Percentiles rank a stretch among this genome's conserved stretches.
Evolutionary conservation across 2,797 vertebrate genomes (phyloP).

Genomic region (Vespertilio murinus): DNA sequence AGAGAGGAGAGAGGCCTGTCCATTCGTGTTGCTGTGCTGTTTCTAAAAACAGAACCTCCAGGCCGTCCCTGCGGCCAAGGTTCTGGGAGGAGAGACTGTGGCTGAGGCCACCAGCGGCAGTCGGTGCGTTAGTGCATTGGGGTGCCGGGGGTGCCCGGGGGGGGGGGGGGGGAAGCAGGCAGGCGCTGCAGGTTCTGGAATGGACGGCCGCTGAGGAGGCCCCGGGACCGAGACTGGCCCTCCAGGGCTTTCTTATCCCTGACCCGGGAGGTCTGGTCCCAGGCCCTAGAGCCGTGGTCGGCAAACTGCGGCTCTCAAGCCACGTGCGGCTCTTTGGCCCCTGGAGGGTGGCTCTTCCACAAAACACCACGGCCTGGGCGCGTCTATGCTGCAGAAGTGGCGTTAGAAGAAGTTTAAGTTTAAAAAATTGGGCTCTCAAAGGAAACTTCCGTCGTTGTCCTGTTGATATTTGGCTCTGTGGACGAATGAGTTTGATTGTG

Average conservation of each 20-base stretch:
- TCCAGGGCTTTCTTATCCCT: neutral
- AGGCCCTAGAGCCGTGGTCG: neutral
- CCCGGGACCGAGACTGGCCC: neutral
- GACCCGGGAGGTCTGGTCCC: neutral
- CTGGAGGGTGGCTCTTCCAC: too few relatives aligned
- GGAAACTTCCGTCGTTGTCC: too few relatives aligned
- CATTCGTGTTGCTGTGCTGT: neutral
- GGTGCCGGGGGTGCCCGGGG: neutral
- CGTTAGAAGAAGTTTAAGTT: too few relatives aligned
- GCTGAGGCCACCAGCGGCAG: neutral
- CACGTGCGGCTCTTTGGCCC: too few relatives aligned
- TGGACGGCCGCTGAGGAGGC: neutral
- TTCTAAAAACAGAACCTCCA: constrained; percentile 60
- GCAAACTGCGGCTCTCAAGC: too few relatives aligned
- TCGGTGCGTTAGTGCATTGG: neutral
- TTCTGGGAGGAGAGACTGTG: neutral
- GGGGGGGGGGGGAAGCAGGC: accelerated
- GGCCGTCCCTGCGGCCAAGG: neutral
- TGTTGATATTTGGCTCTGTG: too few relatives aligned
- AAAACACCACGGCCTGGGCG: too few relatives aligned
- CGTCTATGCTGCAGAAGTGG: too few relatives aligned
- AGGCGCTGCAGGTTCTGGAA: neutral
- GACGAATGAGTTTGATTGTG: too few relatives aligned
- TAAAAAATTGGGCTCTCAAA: too few relatives aligned
- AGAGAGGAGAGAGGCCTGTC: neutral